phyloP scores from a whole-genome alignment of 1,140 invertebrate species.

The Pemphigus obesinymphae region DNA sequence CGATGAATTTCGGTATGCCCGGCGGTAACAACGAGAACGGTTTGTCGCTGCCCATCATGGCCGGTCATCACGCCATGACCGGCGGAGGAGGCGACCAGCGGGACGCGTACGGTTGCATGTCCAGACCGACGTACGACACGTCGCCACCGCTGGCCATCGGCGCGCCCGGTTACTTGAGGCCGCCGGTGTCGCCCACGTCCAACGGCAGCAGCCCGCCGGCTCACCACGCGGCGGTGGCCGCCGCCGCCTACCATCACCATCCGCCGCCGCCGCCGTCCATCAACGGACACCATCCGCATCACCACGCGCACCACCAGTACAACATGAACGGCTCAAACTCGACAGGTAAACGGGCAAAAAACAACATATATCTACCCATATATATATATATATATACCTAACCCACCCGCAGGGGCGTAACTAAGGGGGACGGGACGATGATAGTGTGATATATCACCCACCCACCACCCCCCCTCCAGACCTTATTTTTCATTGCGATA shows the following conservation, averaged over 20 bases:
- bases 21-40: conserved; percentile 30
- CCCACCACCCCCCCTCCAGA: no score
- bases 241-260: conserved; percentile 47
- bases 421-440: no score
- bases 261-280: conserved; percentile 29
- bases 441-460: no score
- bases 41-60: conserved; percentile 22
- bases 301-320: conserved; percentile 45
- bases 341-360: not conserved
- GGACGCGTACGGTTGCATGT: conserved; percentile 83
- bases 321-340: conserved; percentile 41
- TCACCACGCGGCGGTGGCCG: conserved; percentile 49
- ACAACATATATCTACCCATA: not conserved
- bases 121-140: conserved; percentile 78
- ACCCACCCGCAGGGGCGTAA: not conserved
- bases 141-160: conserved; percentile 64
- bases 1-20: conserved; percentile 35
- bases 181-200: conserved; percentile 60
- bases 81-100: conserved; percentile 46
- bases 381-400: not conserved
- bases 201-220: conserved; percentile 52
- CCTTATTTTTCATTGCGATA: no score
- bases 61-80: conserved; percentile 44
- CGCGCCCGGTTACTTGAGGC: conserved; percentile 58
- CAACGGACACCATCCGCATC: conserved; percentile 41